These are phyloP conservation scores for Megaceryle alcyon DNA, from an alignment of 2,797 vertebrate genomes.

Conservation along the genomic window DNA sequence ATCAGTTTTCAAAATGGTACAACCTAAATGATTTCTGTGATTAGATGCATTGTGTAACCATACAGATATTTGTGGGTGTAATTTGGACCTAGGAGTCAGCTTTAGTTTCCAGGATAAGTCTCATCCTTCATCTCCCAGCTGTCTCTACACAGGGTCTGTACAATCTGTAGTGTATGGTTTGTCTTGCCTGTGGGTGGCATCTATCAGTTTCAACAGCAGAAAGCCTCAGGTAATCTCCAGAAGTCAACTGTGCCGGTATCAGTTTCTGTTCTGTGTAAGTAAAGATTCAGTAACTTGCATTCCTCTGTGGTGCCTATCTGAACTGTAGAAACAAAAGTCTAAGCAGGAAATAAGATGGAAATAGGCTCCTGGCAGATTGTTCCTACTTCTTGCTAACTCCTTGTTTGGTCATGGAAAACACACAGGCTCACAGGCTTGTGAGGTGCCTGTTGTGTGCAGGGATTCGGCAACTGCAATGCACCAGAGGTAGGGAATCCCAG, in stretches of 20 bases:
- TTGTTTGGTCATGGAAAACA: not conserved
- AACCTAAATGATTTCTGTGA: not conserved
- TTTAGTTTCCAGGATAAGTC: not conserved
- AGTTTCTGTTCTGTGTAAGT: not conserved
- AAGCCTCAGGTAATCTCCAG: not conserved
- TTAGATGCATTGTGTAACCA: not conserved
- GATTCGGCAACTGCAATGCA: not conserved
- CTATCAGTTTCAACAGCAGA: not conserved
- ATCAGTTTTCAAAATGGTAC: not conserved
- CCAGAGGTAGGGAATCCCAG: not conserved
- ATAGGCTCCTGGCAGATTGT: not conserved
- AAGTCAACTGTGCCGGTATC: rapidly evolving
- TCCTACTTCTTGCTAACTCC: not conserved
- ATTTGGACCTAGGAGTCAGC: not conserved
- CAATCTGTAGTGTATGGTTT: not conserved
- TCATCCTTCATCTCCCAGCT: not conserved
- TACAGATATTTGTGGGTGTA: not conserved
- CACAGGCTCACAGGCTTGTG: rapidly evolving
- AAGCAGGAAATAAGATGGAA: not conserved
- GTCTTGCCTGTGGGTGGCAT: not conserved
- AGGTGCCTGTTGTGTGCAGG: not conserved
- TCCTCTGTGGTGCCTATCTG: not conserved
- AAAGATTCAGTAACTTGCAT: not conserved
- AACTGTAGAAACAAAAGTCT: not conserved
- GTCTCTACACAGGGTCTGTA: not conserved